These are phyloP conservation scores for Netelia fuscicornis DNA, from an alignment of 2,888 invertebrate species.

Conservation along the genomic window DNA sequence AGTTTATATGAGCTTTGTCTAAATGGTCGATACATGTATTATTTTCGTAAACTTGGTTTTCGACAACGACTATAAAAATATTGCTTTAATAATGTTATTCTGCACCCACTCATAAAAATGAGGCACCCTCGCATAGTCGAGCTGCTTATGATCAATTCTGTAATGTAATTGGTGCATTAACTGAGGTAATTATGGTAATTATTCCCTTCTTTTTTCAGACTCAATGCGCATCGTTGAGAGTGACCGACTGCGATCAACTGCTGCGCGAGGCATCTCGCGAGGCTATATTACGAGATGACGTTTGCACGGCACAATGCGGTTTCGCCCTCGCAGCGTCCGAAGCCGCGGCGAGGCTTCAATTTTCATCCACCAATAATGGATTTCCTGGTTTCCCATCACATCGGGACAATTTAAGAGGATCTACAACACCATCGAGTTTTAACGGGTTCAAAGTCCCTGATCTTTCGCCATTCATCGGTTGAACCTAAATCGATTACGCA, in stretches of 20 bases:
- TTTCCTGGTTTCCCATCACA: slow-evolving; percentile 75
- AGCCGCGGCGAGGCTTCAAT: slow-evolving; percentile 76
- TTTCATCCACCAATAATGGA: slow-evolving; percentile 75
- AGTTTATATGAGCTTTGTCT: too few relatives aligned
- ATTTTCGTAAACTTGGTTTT: too few relatives aligned
- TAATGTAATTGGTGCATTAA: neutral
- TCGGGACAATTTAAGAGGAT: slow-evolving; percentile 75
- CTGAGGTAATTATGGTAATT: slow-evolving; percentile 4
- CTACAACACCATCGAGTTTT: slow-evolving; percentile 82
- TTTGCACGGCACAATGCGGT: slow-evolving; percentile 96
- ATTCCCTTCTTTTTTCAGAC: slow-evolving; percentile 87
- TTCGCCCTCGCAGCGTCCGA: slow-evolving; percentile 86
- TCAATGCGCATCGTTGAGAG: slow-evolving; percentile 94
- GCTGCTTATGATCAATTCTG: too few relatives aligned
- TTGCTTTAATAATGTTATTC: too few relatives aligned
- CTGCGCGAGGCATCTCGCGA: slow-evolving; percentile 94
- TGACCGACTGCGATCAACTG: slow-evolving; percentile 94
- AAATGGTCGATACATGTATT: too few relatives aligned
- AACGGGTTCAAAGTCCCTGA: slow-evolving; percentile 92
- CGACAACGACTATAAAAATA: too few relatives aligned
- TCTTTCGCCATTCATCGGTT: slow-evolving; percentile 90
- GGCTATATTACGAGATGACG: slow-evolving; percentile 93
- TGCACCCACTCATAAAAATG: too few relatives aligned
- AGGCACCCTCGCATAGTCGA: too few relatives aligned
- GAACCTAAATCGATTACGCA: slow-evolving; percentile 71